Conservation (phyloP, 2,888 invertebrate genomes). For the Protodeltote pygarga region DNA sequence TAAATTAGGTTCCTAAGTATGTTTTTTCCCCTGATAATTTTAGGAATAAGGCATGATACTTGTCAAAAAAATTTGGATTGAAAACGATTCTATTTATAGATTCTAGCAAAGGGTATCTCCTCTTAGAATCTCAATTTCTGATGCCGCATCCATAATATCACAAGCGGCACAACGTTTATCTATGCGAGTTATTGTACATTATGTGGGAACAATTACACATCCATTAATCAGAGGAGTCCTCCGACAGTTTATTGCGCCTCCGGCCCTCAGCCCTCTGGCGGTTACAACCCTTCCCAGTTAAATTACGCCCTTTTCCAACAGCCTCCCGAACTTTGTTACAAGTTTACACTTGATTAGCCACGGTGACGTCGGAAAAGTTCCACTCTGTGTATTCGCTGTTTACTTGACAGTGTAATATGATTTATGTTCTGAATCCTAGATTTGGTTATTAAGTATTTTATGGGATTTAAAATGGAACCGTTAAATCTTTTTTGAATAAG, state of each 20-base stretch:
- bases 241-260: conserved; percentile 74
- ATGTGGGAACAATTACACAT: conserved; percentile 82
- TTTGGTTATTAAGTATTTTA: conserved; percentile 32
- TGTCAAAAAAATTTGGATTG: not conserved
- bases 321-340: conserved; percentile 66
- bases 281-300: conserved; percentile 70
- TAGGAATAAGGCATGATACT: no score
- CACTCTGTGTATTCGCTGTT: conserved; percentile 56
- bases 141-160: conserved; percentile 33
- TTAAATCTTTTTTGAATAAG: conserved; percentile 25
- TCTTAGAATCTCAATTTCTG: not conserved
- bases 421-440: conserved; percentile 48
- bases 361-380: conserved; percentile 64
- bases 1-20: no score
- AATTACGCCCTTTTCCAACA: conserved; percentile 69
- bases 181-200: conserved; percentile 76
- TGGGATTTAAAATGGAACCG: conserved; percentile 8
- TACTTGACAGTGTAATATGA: conserved; percentile 55
- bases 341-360: conserved; percentile 80
- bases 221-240: conserved; percentile 79
- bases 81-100: no score
- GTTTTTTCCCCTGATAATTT: no score
- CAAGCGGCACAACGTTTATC: conserved; percentile 58
- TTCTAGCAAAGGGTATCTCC: no score
- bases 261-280: conserved; percentile 70